phyloP scores from a whole-genome alignment of 2,888 invertebrate species.

The Oscheius sp. region DNA sequence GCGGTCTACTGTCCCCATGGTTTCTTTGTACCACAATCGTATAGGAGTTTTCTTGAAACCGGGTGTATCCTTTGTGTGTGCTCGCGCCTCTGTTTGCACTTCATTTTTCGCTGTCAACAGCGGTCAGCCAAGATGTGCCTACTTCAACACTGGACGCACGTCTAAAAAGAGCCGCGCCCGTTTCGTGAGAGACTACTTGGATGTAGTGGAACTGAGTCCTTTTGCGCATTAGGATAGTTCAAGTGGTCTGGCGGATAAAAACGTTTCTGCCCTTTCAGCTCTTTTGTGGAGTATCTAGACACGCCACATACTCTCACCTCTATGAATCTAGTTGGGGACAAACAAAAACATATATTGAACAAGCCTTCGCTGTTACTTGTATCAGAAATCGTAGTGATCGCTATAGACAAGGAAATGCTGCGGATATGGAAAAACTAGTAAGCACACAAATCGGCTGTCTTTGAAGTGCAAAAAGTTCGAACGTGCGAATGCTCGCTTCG shows the following conservation, averaged over 20 bases:
- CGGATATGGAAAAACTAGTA: no score
- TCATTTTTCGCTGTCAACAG: constrained; percentile 36
- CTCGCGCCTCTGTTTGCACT: constrained; percentile 26
- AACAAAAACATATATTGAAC: no score
- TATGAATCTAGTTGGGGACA: no score
- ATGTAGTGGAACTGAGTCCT: constrained; percentile 25
- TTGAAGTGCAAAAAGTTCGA: no score
- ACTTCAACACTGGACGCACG: constrained; percentile 33
- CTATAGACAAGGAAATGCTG: no score
- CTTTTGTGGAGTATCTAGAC: no score
- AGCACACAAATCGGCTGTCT: no score
- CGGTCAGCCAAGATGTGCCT: constrained; percentile 33
- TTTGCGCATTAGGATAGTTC: constrained; percentile 15
- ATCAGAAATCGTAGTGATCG: no score
- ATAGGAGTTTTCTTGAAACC: constrained; percentile 4
- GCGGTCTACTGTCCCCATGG: background rate
- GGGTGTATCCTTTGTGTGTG: constrained; percentile 12
- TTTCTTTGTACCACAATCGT: background rate
- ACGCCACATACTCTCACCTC: no score
- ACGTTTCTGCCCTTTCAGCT: background rate
- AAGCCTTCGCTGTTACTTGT: no score
- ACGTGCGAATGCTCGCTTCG: no score
- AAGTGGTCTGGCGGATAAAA: background rate
- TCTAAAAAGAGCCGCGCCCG: constrained; percentile 33
- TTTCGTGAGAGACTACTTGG: constrained; percentile 33